Evolutionary conservation across 1,140 invertebrate species (phyloP).

Genomic region (Cotesia typhae): DNA sequence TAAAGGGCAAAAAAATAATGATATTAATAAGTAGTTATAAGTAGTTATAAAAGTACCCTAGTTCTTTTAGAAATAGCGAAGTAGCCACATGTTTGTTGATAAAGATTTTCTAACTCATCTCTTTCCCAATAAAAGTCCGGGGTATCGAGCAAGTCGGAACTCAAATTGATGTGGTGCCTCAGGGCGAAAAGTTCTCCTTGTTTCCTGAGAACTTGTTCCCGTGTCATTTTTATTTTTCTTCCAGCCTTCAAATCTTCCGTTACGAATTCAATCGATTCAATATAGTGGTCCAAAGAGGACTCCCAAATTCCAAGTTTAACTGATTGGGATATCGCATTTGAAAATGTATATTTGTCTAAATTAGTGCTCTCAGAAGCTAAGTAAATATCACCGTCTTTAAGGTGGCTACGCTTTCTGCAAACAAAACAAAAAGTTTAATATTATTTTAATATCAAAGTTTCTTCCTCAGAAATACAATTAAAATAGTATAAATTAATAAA

Average conservation of each 20-base stretch:
- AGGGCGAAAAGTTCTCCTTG: conserved; percentile 91
- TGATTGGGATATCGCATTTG: conserved; percentile 90
- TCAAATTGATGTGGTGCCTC: conserved; percentile 89
- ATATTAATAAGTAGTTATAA: too few relatives aligned
- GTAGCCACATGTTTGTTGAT: conserved; percentile 81
- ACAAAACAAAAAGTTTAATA: conserved; percentile 21
- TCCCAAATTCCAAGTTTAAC: conserved; percentile 95
- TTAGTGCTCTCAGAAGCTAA: conserved; percentile 61
- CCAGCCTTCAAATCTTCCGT: conserved; percentile 83
- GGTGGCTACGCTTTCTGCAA: conserved; percentile 60
- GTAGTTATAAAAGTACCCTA: conserved; percentile 64
- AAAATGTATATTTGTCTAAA: conserved; percentile 83
- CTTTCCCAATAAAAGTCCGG: conserved; percentile 98
- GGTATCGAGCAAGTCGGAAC: conserved; percentile 91
- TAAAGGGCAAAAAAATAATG: too few relatives aligned
- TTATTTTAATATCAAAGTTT: too few relatives aligned
- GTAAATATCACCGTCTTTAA: conserved; percentile 67
- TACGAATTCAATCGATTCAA: conserved; percentile 83
- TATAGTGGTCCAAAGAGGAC: conserved; percentile 81
- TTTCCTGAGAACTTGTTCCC: conserved; percentile 82
- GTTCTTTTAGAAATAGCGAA: conserved; percentile 87
- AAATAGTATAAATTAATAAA: not conserved
- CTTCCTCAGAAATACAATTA: not conserved
- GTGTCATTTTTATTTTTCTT: conserved; percentile 72
- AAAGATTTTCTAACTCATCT: conserved; percentile 84